Conservation (phyloP, 2,797 vertebrate genomes). For the Champsocephalus gunnari region DNA sequence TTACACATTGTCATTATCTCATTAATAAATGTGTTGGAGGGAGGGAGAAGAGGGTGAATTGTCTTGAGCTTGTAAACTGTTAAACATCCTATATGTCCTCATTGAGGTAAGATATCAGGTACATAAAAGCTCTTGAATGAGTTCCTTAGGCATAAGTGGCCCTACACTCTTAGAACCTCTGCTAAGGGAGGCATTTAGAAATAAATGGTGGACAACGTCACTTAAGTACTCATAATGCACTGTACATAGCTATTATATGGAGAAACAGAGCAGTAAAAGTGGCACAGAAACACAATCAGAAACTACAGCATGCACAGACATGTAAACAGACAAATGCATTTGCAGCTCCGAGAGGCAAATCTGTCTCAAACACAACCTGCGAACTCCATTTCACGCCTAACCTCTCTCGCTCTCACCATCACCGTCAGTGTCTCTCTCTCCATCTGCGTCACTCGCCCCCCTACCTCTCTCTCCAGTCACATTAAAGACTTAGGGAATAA, state of each 20-base stretch:
- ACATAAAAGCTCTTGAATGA: slow-evolving; percentile 30
- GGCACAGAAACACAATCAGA: slow-evolving; percentile 54
- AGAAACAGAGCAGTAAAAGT: slow-evolving; percentile 16
- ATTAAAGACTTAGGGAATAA: slow-evolving; percentile 63
- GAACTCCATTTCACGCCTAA: slow-evolving; percentile 75
- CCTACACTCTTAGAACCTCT: background rate
- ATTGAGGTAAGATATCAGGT: slow-evolving; percentile 31
- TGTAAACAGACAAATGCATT: slow-evolving; percentile 75
- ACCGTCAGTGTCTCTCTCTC: slow-evolving; percentile 35
- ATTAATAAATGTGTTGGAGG: slow-evolving; percentile 43
- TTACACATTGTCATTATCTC: slow-evolving; percentile 52
- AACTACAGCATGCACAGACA: slow-evolving; percentile 54
- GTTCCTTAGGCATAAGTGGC: slow-evolving; percentile 1
- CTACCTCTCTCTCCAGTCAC: slow-evolving; percentile 46
- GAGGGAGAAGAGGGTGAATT: slow-evolving; percentile 26
- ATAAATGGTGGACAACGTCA: slow-evolving; percentile 26
- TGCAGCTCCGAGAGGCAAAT: slow-evolving; percentile 68
- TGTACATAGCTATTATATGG: slow-evolving; percentile 14
- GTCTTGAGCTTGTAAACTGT: slow-evolving; percentile 31
- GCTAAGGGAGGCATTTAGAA: slow-evolving; percentile 18
- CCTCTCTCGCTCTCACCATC: slow-evolving; percentile 52
- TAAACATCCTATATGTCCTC: slow-evolving; percentile 48
- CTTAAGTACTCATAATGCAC: slow-evolving; percentile 8
- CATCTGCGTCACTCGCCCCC: slow-evolving; percentile 23
- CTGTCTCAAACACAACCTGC: slow-evolving; percentile 66